Percentiles rank a stretch among this genome's conserved stretches.
Conservation (phyloP, 2,797 vertebrate species). For the Glyptemys insculpta region DNA sequence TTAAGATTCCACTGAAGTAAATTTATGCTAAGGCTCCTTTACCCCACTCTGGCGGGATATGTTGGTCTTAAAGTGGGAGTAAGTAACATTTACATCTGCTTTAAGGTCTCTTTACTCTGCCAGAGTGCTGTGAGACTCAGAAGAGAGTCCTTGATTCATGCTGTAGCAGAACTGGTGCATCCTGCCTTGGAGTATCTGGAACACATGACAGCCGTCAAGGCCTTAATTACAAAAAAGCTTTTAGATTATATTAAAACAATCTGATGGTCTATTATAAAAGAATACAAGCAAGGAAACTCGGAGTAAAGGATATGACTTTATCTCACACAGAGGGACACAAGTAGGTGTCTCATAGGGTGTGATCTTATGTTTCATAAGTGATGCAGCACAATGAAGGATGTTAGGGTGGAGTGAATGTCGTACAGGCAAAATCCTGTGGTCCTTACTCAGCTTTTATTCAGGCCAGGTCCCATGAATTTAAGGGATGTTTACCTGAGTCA, state of each 20-base stretch:
- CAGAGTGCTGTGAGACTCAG: not conserved
- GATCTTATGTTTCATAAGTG: not conserved
- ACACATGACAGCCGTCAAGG: not conserved
- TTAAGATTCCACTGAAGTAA: not conserved
- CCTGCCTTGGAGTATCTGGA: not conserved
- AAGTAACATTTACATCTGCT: not conserved
- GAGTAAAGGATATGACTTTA: not conserved
- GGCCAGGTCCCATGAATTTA: not conserved
- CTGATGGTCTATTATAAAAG: not conserved
- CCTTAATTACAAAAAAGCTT: not conserved
- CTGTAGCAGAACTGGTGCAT: not conserved
- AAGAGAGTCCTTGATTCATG: no score
- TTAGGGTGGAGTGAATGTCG: not conserved
- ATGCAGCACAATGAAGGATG: not conserved
- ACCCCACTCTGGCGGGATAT: not conserved
- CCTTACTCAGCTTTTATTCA: not conserved
- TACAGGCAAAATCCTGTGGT: not conserved
- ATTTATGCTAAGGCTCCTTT: not conserved
- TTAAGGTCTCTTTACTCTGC: not conserved
- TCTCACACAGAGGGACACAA: not conserved
- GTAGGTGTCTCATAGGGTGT: not conserved
- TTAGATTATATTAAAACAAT: not conserved
- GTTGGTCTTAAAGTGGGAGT: not conserved
- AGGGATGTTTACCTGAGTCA: not conserved
- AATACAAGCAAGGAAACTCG: not conserved